Conservation (phyloP, 2,888 invertebrate species). For the Hirtodrosophila trivittata region DNA sequence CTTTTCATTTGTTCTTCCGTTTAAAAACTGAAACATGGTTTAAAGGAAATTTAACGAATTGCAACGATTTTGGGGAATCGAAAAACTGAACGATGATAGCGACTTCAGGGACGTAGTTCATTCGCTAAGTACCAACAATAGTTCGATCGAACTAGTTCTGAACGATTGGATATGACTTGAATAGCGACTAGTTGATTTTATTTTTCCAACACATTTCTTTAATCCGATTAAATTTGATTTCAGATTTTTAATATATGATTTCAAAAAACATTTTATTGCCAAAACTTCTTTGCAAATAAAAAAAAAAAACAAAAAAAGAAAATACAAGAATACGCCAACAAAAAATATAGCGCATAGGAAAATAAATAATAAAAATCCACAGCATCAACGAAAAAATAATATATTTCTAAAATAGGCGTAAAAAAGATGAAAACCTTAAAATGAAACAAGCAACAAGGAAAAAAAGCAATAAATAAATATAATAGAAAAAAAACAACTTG, state of each 20-base stretch:
- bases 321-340: slow-evolving; percentile 64
- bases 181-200: slow-evolving; percentile 37
- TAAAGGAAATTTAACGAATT: too few relatives aligned
- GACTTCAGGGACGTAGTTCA: too few relatives aligned
- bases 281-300: slow-evolving; percentile 80
- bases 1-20: too few relatives aligned
- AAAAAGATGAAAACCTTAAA: slow-evolving; percentile 68
- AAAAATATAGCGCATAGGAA: slow-evolving; percentile 59
- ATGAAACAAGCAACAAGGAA: slow-evolving; percentile 61
- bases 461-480: slow-evolving; percentile 52
- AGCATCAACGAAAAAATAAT: slow-evolving; percentile 62
- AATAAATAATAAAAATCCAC: slow-evolving; percentile 63
- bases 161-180: background rate
- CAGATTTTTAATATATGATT: slow-evolving; percentile 84
- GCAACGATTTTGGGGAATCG: too few relatives aligned
- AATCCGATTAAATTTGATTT: slow-evolving; percentile 83
- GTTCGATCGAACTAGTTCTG: too few relatives aligned
- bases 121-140: too few relatives aligned
- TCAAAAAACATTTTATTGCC: slow-evolving; percentile 84
- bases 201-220: slow-evolving; percentile 76
- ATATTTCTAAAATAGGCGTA: slow-evolving; percentile 60
- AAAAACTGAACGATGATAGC: too few relatives aligned
- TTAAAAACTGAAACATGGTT: too few relatives aligned
- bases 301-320: slow-evolving; percentile 65
- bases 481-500: slow-evolving; percentile 68